Evolutionary conservation across 2,888 invertebrate species (phyloP).

Genomic region (Brassicogethes aeneus): DNA sequence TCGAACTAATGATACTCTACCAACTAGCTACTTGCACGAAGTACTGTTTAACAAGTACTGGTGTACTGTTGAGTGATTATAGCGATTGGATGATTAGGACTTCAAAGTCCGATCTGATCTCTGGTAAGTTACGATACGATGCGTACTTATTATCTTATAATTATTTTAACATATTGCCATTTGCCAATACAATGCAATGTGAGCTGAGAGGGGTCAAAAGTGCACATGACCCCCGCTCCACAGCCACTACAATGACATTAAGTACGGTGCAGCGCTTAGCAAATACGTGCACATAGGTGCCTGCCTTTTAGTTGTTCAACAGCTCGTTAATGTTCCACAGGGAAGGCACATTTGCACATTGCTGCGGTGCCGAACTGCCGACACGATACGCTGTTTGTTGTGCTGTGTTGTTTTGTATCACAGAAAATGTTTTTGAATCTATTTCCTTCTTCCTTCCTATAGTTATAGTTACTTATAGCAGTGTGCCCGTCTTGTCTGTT

Average conservation of each 20-base stretch:
- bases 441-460: no score
- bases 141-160: no score
- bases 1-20: conserved; percentile 30
- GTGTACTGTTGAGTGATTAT: conserved; percentile 22
- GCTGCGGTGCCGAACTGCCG: conserved; percentile 39
- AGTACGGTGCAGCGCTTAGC: conserved; percentile 19
- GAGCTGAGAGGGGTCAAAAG: conserved; percentile 2
- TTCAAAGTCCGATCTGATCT: conserved; percentile 14
- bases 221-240: not conserved
- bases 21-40: conserved; percentile 27
- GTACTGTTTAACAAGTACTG: conserved; percentile 23
- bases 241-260: conserved; percentile 10
- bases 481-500: no score
- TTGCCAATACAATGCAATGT: conserved; percentile 11
- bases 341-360: conserved; percentile 39
- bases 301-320: conserved; percentile 40
- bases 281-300: conserved; percentile 36
- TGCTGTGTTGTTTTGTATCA: conserved; percentile 32
- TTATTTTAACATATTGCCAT: conserved; percentile 1
- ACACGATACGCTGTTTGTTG: conserved; percentile 34
- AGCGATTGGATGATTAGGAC: conserved; percentile 22
- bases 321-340: conserved; percentile 40
- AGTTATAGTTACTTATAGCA: conserved; percentile 3
- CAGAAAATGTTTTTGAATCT: conserved; percentile 38
- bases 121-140: conserved; percentile 13